These are phyloP conservation scores for Drosophila mettleri DNA, from an alignment of 2,888 invertebrate species.

Conservation along the genomic window DNA sequence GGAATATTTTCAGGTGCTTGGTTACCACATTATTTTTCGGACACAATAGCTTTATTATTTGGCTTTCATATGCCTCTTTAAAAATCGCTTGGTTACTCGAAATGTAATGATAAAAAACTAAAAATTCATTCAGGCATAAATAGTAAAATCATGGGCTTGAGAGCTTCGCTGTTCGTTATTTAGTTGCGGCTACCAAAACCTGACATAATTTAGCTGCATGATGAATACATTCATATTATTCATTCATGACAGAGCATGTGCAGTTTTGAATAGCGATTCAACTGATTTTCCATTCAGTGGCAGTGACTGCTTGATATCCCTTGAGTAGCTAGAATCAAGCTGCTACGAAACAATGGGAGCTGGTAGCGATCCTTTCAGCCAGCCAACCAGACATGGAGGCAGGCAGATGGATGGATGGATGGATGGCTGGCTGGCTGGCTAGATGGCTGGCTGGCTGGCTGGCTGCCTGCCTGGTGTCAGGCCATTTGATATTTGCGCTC, in stretches of 20 bases:
- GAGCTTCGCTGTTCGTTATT: neutral
- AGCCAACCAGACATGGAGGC: slow-evolving; percentile 7
- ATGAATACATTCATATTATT: slow-evolving; percentile 31
- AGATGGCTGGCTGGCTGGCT: neutral
- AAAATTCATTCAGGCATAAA: neutral
- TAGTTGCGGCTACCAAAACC: too few species aligned
- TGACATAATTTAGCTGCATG: slow-evolving; percentile 17
- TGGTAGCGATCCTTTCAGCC: slow-evolving; percentile 31
- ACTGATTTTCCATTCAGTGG: slow-evolving; percentile 26
- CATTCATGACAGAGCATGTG: slow-evolving; percentile 49
- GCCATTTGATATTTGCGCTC: slow-evolving; percentile 45
- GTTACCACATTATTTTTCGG: too few species aligned
- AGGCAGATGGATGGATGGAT: slow-evolving; percentile 2
- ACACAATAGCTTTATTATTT: too few species aligned
- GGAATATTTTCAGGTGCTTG: too few species aligned
- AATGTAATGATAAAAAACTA: neutral
- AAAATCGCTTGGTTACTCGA: too few species aligned
- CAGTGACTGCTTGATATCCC: slow-evolving; percentile 28
- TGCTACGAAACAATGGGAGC: slow-evolving; percentile 47
- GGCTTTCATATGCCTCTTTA: too few species aligned
- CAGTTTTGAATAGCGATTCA: slow-evolving; percentile 41
- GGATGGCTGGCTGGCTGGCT: slow-evolving; percentile 7
- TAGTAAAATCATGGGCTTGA: too few species aligned
- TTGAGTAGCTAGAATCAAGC: slow-evolving; percentile 6
- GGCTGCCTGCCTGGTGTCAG: slow-evolving; percentile 35